Evolutionary conservation across 2,113 vertebrate species (phyloP).

Genomic region (Varanus komodoensis): DNA sequence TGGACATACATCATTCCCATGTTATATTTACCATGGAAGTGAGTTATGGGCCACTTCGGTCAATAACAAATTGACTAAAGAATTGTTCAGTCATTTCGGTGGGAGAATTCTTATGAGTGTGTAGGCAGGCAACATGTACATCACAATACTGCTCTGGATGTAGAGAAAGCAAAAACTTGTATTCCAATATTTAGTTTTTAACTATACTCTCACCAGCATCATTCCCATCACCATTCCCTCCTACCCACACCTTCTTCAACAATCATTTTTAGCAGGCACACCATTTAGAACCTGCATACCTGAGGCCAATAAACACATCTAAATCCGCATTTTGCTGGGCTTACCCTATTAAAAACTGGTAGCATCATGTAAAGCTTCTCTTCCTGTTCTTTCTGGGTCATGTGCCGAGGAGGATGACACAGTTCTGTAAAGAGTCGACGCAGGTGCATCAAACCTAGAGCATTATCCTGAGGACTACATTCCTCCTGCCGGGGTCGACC

Average conservation of each 20-base stretch:
- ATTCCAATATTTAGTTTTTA: not conserved
- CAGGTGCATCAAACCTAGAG: conserved; percentile 96
- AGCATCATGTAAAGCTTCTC: conserved; percentile 99
- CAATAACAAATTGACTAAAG: not conserved
- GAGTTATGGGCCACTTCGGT: not conserved
- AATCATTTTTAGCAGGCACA: not conserved
- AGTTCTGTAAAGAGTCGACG: conserved; percentile 96
- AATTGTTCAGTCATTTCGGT: no score
- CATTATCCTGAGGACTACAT: conserved; percentile 98
- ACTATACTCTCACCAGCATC: not conserved
- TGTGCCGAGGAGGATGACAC: conserved; percentile 95
- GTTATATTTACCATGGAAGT: not conserved
- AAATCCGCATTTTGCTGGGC: conserved; percentile 4
- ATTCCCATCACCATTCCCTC: not conserved
- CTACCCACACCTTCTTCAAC: not conserved
- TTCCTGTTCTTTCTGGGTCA: conserved; percentile 99
- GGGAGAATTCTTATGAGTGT: not conserved
- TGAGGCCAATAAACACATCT: not conserved
- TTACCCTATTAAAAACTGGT: conserved; percentile 96
- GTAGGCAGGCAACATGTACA: not conserved
- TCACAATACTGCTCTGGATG: not conserved
- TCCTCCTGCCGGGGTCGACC: conserved; percentile 97
- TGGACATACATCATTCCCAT: not conserved
- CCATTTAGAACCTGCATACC: not conserved
- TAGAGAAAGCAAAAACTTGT: not conserved